Percentiles rank a stretch among this genome's conserved stretches.
phyloP scores from a whole-genome alignment of 2,113 vertebrate species.

The Bagarius yarrelli region DNA sequence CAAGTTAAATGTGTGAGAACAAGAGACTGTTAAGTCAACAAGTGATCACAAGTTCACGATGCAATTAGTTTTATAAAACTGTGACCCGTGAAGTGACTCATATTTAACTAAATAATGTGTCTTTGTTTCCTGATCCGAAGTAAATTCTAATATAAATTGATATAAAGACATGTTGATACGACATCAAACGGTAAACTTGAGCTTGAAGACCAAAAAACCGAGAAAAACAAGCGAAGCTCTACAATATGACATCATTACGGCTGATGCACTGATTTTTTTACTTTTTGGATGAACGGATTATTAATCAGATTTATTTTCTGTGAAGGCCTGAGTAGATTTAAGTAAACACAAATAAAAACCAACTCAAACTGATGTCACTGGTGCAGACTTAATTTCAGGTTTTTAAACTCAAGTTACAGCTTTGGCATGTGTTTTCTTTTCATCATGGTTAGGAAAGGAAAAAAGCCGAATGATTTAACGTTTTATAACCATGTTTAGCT shows the following conservation, averaged over 20 bases:
- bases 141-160: background rate
- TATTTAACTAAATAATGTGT: background rate
- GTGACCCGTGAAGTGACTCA: background rate
- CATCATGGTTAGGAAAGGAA: background rate
- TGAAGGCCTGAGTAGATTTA: background rate
- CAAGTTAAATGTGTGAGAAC: no score
- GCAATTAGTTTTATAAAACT: background rate
- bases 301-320: background rate
- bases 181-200: background rate
- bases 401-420: background rate
- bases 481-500: background rate
- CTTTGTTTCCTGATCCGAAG: no score
- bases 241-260: no score
- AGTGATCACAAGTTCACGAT: background rate
- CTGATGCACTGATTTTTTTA: no score
- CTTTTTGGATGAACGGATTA: background rate
- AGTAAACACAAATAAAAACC: background rate
- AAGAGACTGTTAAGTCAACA: background rate
- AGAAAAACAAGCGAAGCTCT: no score
- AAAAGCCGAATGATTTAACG: background rate
- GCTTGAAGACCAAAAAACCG: background rate
- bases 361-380: background rate
- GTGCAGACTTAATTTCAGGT: background rate
- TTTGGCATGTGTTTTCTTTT: background rate
- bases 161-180: background rate